Base-by-base conservation (phyloP, 2,113 vertebrate species). In the Anguilla rostrata region DNA sequence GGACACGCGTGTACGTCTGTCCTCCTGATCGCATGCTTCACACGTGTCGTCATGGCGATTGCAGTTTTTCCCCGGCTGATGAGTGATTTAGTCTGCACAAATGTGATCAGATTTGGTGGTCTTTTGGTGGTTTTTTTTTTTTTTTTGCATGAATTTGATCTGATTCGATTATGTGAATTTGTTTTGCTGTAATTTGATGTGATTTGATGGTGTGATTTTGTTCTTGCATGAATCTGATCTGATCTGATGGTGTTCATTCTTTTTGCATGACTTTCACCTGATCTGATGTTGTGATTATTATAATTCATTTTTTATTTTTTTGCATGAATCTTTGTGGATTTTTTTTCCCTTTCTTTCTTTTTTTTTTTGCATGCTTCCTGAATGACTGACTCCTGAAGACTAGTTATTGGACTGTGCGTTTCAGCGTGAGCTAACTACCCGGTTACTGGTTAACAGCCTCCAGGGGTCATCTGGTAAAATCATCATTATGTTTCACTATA, bases 321-420 rank as follows among this genome's bases (percentile, higher is more conserved):
- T 75, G 71, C 71, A 75, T 75, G 71, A 75, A 12, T 34, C 39
- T 43, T 81, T 88, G n/a, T 83, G 39, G 63, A 66, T 71, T 40
- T 46, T 84, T 83, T 34, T 53, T 34, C 46, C 87, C 63, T 83
- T 43, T 87, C 75, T 84, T 85, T 79, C 39, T 71, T 82, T 83
- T 81, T 83, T 81, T 41, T 43, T 82, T 75, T 41, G 60, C 87
- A 87, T 84, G 90, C 89, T 63, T 84, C 90, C 85, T 89, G 88
- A 90, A 91, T 90, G 88, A 90, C 53, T 84, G 53, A 16, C 63
- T 78, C 82, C 87, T 49, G 87, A 43, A 66, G 89, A 84, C 75
- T 85, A 29, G 79, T 83, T 83, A 43, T 75, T 46, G 40, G 80
- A 84, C 78, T 66, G 49, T 85, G 40, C 71, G 41, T 78, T 83